Evolutionary conservation across 1,140 invertebrate species (phyloP).

Genomic region (Drosophila setifemur): DNA sequence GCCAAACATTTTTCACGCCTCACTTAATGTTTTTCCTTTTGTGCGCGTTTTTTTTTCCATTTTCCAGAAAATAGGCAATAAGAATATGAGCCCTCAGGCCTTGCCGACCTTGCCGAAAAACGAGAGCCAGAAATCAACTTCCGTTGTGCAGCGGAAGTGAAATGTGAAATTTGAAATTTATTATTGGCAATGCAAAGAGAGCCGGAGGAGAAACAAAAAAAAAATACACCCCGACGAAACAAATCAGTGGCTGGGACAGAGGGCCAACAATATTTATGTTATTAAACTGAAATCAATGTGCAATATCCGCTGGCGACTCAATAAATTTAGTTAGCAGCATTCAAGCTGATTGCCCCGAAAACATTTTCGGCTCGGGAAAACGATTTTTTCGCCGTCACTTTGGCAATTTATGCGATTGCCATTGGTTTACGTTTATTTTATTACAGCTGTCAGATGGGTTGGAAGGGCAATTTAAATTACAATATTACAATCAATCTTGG

Average conservation of each 20-base stretch:
- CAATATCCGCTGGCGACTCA: conserved; percentile 54
- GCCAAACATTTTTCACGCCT: conserved; percentile 54
- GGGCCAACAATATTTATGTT: conserved; percentile 55
- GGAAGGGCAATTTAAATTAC: conserved; percentile 10
- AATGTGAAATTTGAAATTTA: conserved; percentile 72
- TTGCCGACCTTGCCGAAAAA: background rate
- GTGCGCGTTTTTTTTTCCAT: background rate
- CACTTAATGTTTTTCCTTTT: conserved; percentile 28
- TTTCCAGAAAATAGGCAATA: conserved; percentile 35
- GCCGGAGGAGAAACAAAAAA: conserved; percentile 1
- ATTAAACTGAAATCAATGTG: conserved; percentile 63
- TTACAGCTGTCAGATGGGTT: conserved; percentile 16
- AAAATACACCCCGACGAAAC: too few relatives aligned
- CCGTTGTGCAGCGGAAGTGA: conserved; percentile 64
- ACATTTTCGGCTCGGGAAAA: background rate
- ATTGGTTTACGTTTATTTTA: conserved; percentile 17
- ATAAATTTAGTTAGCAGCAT: conserved; percentile 54
- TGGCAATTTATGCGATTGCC: conserved; percentile 30
- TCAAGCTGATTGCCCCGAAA: conserved; percentile 26
- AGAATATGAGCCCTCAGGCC: conserved; percentile 18
- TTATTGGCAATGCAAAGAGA: conserved; percentile 53
- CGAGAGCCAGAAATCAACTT: conserved; percentile 50
- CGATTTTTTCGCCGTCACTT: conserved; percentile 4
- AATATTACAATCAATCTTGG: conserved; percentile 9
- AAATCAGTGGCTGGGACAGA: background rate